Evolutionary conservation across 1,140 invertebrate species (phyloP).

Genomic region (Atta cephalotes): DNA sequence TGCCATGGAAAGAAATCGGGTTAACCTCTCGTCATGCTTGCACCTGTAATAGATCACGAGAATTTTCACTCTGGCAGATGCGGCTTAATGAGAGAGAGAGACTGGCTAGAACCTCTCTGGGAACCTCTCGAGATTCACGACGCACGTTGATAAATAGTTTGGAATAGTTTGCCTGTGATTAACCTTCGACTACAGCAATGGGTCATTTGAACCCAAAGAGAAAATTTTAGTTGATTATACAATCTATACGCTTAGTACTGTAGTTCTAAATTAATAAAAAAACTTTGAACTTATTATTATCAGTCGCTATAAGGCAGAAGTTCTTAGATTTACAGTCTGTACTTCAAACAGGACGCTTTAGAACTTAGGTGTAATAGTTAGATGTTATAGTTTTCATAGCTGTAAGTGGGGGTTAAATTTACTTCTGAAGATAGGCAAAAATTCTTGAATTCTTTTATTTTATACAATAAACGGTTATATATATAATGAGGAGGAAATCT

Average conservation of each 20-base stretch:
- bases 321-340: too few species aligned
- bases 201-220: too few species aligned
- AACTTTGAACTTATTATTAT: too few species aligned
- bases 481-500: background rate
- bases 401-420: too few species aligned
- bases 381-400: too few species aligned
- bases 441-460: background rate
- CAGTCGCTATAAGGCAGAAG: too few species aligned
- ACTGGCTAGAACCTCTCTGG: background rate
- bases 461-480: background rate
- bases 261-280: too few species aligned
- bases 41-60: constrained; percentile 38
- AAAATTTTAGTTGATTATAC: too few species aligned
- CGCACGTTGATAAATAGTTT: constrained; percentile 7
- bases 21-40: constrained; percentile 13
- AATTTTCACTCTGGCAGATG: constrained; percentile 45
- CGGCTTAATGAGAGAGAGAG: constrained; percentile 22
- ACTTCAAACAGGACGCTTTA: too few species aligned
- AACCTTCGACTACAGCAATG: background rate
- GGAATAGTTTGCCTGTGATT: background rate
- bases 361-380: too few species aligned
- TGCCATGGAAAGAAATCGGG: constrained; percentile 44
- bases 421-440: too few species aligned
- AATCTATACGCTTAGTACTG: too few species aligned
- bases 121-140: constrained; percentile 8